Base-by-base conservation (phyloP, 2,113 vertebrate genomes). In the Atlantisia rogersi region DNA sequence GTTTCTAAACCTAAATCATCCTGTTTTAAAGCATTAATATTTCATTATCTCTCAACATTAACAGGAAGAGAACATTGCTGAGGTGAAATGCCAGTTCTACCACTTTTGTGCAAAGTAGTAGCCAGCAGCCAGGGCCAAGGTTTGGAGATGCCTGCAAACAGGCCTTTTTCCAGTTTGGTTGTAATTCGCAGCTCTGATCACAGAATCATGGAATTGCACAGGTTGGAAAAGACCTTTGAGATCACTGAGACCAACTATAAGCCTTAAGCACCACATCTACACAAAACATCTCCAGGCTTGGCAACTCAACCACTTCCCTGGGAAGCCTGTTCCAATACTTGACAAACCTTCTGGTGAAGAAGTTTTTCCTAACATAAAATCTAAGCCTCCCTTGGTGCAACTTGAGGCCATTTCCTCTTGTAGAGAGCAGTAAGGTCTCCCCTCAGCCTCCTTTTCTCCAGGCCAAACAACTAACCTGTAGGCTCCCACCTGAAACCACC, bases 351-450 rank as follows among this genome's bases (percentile, higher is more conserved):
- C 35, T 1, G 0, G 11, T 6, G 5, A 52, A 42, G 4, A 37
- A 12, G 7, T 42, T 65, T 83, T 92, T 62, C 44, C 26, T 26
- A 21, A 55, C 5, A 58, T 5, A 10, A 19, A 24, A 7, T 24
- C 29, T 65, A 77, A 77, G 82, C 5, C 6, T 78, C 7, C 32
- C 44, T 8, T 46, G 42, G 31, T 14, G 13, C 52, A 53, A 53
- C 24, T 26, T 3, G 8, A 67, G 14, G n/a, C 17, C 4, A 5
- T 42, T 80, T 77, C 7, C 50, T 52, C 50, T 52, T 52, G 18
- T 32, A 52, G 26, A 60, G 12, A 67, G 17, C 1, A 0, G 4
- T 12, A 22, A 37, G 5, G 21, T 12, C 39, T 53, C 2, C 9
- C 9, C 35, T 16, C 5, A 46, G 39, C 8, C 35, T 12, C 24